These are phyloP conservation scores for Stenodera caucasica DNA, from an alignment of 2,888 invertebrate genomes.

Conservation along the genomic window DNA sequence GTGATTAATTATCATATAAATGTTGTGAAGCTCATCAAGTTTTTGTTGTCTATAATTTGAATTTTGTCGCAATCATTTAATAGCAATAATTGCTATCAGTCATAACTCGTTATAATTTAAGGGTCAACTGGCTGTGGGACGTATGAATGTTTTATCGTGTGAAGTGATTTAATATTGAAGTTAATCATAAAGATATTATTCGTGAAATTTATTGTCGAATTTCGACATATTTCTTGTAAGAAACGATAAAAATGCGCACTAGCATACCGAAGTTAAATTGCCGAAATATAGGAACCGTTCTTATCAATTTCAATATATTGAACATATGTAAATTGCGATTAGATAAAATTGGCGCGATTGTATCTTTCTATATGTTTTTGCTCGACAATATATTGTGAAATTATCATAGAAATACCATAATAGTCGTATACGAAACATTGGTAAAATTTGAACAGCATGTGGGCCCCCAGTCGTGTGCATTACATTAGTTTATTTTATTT, in stretches of 20 bases:
- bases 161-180: constrained; percentile 1
- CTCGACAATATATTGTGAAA: too few relatives aligned
- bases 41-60: background rate
- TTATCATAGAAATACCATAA: constrained; percentile 45
- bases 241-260: constrained; percentile 3
- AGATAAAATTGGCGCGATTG: constrained; percentile 36
- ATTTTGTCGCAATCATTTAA: constrained; percentile 1
- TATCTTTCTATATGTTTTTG: constrained; percentile 23
- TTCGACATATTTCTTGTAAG: background rate
- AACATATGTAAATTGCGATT: constrained; percentile 33
- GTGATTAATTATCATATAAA: background rate
- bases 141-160: constrained; percentile 3
- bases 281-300: constrained; percentile 3
- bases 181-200: background rate
- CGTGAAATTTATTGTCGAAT: background rate
- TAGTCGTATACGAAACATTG: constrained; percentile 29
- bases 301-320: constrained; percentile 29
- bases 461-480: constrained; percentile 45
- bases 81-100: constrained; percentile 2
- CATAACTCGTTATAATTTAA: constrained; percentile 1
- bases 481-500: constrained; percentile 49
- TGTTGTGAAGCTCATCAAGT: background rate
- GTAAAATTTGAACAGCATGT: constrained; percentile 43
- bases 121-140: constrained; percentile 4
- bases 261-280: constrained; percentile 9